phyloP scores from a whole-genome alignment of 1,140 invertebrate genomes.

The Lepidurus apus region DNA sequence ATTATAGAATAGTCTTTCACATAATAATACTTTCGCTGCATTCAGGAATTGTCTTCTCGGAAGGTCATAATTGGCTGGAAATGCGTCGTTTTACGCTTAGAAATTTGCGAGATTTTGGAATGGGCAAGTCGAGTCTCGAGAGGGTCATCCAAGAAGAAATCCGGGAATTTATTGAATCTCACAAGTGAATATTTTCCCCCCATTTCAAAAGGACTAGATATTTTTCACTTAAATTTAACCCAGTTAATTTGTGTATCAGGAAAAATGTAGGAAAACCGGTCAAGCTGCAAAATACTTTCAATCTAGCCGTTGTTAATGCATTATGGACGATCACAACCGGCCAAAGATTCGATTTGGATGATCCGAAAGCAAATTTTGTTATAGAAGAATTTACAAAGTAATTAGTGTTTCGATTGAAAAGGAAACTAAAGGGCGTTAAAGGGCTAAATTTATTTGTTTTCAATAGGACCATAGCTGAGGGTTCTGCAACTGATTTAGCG shows the following conservation, averaged over 20 bases:
- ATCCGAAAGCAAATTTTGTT: neutral
- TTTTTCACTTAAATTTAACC: neutral
- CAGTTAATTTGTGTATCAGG: neutral
- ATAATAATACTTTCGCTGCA: neutral
- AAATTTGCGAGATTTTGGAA: slow-evolving; percentile 37
- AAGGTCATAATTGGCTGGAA: slow-evolving; percentile 37
- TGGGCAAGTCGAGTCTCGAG: slow-evolving; percentile 37
- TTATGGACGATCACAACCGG: slow-evolving; percentile 6
- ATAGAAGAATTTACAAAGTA: neutral
- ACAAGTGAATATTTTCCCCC: neutral
- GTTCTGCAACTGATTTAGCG: neutral
- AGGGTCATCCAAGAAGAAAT: slow-evolving; percentile 35
- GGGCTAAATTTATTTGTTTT: neutral
- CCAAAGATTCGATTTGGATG: slow-evolving; percentile 23
- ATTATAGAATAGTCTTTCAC: no score
- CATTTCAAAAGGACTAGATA: neutral
- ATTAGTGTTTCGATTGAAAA: neutral
- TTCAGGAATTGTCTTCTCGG: slow-evolving; percentile 36
- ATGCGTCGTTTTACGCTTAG: slow-evolving; percentile 37
- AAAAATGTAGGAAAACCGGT: slow-evolving; percentile 17
- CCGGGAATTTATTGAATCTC: slow-evolving; percentile 31
- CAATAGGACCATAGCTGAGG: neutral
- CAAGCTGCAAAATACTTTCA: slow-evolving; percentile 24
- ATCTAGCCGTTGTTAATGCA: slow-evolving; percentile 26
- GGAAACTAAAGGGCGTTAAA: neutral